These are phyloP conservation scores for Tangara arthus DNA, from an alignment of 2,797 vertebrate species.

Conservation along the genomic window DNA sequence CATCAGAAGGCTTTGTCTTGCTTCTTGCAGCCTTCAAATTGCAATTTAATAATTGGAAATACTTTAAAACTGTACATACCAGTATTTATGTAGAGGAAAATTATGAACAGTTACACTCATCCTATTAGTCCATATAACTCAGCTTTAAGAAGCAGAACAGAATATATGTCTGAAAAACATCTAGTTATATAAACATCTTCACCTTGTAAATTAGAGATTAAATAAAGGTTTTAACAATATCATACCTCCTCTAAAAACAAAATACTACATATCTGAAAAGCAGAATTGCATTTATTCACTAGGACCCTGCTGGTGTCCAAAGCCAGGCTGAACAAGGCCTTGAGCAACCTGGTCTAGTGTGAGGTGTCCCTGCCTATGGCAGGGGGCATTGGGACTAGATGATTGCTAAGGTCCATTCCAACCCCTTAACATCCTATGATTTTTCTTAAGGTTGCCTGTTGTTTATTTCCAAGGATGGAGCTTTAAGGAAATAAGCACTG, in stretches of 20 bases:
- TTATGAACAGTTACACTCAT: conserved; percentile 8
- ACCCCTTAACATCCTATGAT: not conserved
- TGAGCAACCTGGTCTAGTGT: not conserved
- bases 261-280: not conserved
- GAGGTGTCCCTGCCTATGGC: not conserved
- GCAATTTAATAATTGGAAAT: not conserved
- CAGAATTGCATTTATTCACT: conserved; percentile 33
- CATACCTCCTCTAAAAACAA: not conserved
- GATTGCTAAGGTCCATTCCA: not conserved
- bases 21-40: conserved; percentile 2
- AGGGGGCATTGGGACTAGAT: not conserved
- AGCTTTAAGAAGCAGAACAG: conserved; percentile 38
- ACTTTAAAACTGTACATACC: conserved; percentile 16
- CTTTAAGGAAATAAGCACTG: not conserved
- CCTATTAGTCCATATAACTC: not conserved
- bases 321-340: not conserved
- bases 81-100: conserved; percentile 7
- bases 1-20: not conserved
- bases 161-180: conserved; percentile 38
- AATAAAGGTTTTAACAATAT: conserved; percentile 40
- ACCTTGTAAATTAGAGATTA: conserved; percentile 47
- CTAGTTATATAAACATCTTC: conserved; percentile 50
- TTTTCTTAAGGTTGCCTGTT: not conserved
- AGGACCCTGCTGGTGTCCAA: not conserved
- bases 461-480: not conserved